Evolutionary conservation across 1,140 invertebrate genomes (phyloP).

Genomic region (Drosophila sp.): DNA sequence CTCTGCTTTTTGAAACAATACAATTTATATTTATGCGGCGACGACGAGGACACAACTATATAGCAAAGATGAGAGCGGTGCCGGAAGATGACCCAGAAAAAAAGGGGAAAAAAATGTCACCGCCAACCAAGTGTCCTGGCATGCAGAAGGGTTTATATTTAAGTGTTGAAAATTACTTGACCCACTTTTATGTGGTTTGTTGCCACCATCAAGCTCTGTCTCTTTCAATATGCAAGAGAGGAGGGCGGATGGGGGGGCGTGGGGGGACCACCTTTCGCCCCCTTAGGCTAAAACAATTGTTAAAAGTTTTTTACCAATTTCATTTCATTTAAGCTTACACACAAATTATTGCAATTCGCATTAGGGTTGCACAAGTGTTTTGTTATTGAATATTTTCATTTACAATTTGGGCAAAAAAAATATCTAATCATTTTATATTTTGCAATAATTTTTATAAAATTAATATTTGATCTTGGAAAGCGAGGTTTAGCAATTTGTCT

Average conservation of each 20-base stretch:
- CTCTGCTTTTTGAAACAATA: constrained; percentile 68
- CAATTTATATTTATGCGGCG: constrained; percentile 79
- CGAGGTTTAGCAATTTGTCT: too few relatives aligned
- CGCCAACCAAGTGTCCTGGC: constrained; percentile 12
- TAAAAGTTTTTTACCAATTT: constrained; percentile 64
- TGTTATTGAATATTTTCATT: too few relatives aligned
- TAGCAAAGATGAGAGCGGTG: constrained; percentile 6
- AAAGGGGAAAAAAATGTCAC: constrained; percentile 37
- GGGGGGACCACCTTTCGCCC: neutral
- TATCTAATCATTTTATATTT: too few relatives aligned
- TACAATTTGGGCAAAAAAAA: too few relatives aligned
- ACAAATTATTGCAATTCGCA: neutral
- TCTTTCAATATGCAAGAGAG: neutral
- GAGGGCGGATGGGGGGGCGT: neutral
- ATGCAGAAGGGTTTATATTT: constrained; percentile 55
- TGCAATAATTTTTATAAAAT: too few relatives aligned
- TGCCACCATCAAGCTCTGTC: neutral
- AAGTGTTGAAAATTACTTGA: constrained; percentile 79
- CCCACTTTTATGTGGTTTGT: constrained; percentile 54
- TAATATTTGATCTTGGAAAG: too few relatives aligned
- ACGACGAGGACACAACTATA: constrained; percentile 43
- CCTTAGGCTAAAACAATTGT: constrained; percentile 38
- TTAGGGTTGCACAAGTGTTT: neutral
- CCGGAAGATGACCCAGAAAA: constrained; percentile 57
- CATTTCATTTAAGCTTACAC: constrained; percentile 54